A percentile compares a stretch with the other conserved stretches of the same genome.
Evolutionary conservation across 1,140 invertebrate species (phyloP).

Genomic region (Hestina assimilis): DNA sequence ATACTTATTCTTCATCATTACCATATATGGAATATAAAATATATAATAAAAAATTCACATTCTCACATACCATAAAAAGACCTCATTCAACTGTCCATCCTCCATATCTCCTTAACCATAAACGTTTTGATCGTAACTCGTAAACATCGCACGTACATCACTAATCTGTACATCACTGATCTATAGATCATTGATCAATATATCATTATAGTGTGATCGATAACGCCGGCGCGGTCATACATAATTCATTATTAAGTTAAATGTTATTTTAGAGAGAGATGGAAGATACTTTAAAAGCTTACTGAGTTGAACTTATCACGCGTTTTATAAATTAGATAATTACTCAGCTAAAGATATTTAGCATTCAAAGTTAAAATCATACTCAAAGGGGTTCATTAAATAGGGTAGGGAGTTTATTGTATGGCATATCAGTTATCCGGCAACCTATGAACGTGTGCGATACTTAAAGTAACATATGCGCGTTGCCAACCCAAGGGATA

Average conservation of each 20-base stretch:
- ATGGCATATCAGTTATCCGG: too few species aligned
- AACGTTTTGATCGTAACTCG: conserved; percentile 35
- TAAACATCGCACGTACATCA: conserved; percentile 25
- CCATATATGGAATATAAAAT: not conserved
- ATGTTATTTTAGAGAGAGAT: conserved; percentile 12
- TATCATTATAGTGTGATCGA: conserved; percentile 45
- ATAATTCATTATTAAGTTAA: conserved; percentile 29
- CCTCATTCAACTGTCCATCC: not conserved
- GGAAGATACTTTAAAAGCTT: not conserved
- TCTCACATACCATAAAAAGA: not conserved
- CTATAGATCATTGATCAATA: conserved; percentile 38
- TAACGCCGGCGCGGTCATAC: conserved; percentile 30
- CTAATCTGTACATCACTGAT: conserved; percentile 17
- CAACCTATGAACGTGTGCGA: too few species aligned
- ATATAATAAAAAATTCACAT: not conserved
- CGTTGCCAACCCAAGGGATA: too few species aligned
- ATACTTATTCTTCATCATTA: not conserved
- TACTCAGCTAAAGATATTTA: too few species aligned
- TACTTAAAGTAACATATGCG: too few species aligned
- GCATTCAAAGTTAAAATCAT: too few species aligned
- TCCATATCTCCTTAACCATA: conserved; percentile 13
- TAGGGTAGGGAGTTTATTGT: too few species aligned
- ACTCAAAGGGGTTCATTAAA: too few species aligned
- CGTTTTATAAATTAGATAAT: too few species aligned
- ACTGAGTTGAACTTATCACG: too few species aligned